These are phyloP conservation scores for Callithrix jacchus DNA, from an alignment of 2,113 vertebrate genomes.

Conservation along the genomic window DNA sequence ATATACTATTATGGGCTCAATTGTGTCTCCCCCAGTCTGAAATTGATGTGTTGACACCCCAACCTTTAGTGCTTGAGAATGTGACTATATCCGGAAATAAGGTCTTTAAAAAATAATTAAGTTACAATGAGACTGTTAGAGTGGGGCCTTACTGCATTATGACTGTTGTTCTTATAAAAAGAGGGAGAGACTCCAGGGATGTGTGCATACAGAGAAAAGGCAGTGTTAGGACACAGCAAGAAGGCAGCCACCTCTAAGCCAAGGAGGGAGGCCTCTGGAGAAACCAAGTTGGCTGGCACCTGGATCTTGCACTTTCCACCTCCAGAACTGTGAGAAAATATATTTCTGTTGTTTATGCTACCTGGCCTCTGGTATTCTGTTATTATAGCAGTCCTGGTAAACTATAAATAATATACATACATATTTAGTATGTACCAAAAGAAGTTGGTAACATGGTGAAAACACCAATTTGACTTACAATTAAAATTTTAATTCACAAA, in stretches of 20 bases:
- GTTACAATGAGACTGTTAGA: neutral
- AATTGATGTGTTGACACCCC: neutral
- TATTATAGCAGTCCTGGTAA: neutral
- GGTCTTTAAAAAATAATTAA: neutral
- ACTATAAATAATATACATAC: neutral
- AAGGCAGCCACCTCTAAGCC: neutral
- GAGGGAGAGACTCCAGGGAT: neutral
- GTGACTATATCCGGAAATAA: neutral
- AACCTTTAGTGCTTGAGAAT: neutral
- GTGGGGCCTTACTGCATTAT: neutral
- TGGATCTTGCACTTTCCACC: neutral
- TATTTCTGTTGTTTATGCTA: neutral
- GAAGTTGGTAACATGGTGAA: neutral
- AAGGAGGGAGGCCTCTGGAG: neutral
- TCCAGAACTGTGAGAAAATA: neutral
- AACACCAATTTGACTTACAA: neutral
- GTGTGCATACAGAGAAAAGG: neutral
- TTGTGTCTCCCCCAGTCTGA: neutral
- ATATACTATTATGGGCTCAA: neutral
- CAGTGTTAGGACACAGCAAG: accelerated
- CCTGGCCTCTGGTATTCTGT: neutral
- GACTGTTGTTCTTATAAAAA: neutral
- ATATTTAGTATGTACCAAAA: neutral
- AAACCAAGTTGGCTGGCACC: neutral
- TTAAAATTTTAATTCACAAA: conserved; percentile 11